These are phyloP conservation scores for Carcharodon carcharias DNA, from an alignment of 2,797 vertebrate genomes.

Conservation along the genomic window DNA sequence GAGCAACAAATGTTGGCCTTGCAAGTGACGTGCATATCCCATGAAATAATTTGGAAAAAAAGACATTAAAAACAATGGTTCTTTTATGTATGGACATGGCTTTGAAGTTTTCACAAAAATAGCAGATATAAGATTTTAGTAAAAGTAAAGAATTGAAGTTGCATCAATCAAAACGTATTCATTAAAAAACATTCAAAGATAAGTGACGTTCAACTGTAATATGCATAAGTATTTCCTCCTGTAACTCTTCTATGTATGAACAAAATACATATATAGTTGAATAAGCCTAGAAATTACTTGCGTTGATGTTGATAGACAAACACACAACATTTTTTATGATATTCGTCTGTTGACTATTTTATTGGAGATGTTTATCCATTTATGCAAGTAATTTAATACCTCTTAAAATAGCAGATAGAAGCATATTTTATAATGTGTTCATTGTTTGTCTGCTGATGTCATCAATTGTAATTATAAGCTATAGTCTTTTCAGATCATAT, in stretches of 20 bases:
- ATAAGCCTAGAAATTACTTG: not conserved
- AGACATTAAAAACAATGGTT: not conserved
- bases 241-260: not conserved
- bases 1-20: no score
- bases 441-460: not conserved
- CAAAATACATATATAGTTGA: not conserved
- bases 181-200: not conserved
- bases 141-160: not conserved
- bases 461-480: not conserved
- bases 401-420: not conserved
- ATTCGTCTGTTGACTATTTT: not conserved
- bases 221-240: no score
- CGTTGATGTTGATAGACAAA: not conserved
- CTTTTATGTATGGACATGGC: not conserved
- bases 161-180: not conserved
- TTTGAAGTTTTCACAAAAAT: not conserved
- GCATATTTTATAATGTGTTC: not conserved
- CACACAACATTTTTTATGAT: not conserved
- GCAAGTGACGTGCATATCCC: no score
- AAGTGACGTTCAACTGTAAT: no score
- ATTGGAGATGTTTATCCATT: not conserved
- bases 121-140: not conserved
- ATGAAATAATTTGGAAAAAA: no score
- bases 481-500: not conserved
- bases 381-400: not conserved